These are phyloP conservation scores for Parauchenoglanis punctatus DNA, from an alignment of 2,797 vertebrate species.

Conservation along the genomic window DNA sequence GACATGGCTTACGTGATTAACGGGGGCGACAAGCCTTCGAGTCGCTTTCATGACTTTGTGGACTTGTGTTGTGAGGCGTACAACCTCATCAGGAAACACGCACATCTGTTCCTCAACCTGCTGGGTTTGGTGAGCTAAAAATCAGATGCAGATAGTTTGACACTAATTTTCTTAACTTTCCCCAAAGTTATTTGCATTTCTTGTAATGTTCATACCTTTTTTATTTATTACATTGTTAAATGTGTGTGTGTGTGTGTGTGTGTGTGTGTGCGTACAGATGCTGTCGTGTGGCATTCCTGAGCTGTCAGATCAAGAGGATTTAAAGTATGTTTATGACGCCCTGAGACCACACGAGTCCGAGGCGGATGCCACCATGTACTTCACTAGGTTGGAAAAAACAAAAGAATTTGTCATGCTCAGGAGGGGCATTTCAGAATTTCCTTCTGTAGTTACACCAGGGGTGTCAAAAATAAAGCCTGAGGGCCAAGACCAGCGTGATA, in stretches of 20 bases:
- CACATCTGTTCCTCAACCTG: conserved; percentile 95
- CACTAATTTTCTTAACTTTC: neutral
- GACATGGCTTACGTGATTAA: conserved; percentile 99
- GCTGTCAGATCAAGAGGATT: conserved; percentile 89
- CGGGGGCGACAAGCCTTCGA: conserved; percentile 94
- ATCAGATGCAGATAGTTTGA: neutral
- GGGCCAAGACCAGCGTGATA: neutral
- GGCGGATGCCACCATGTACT: conserved; percentile 92
- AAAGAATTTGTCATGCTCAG: neutral
- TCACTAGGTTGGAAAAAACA: conserved; percentile 82
- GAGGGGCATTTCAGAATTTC: neutral
- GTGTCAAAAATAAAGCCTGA: neutral
- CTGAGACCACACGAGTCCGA: conserved; percentile 92
- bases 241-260: neutral
- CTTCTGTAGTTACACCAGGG: neutral
- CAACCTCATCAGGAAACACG: conserved; percentile 96
- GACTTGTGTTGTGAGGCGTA: conserved; percentile 97
- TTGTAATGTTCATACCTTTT: neutral
- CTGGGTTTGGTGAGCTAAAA: conserved; percentile 86
- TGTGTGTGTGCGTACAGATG: conserved; percentile 78
- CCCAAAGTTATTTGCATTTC: neutral
- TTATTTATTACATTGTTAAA: neutral
- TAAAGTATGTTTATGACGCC: conserved; percentile 93
- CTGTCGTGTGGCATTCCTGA: conserved; percentile 95
- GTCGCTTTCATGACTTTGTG: conserved; percentile 96